These are phyloP conservation scores for Himalopsyche anomala DNA, from an alignment of 2,888 invertebrate genomes.

Conservation along the genomic window DNA sequence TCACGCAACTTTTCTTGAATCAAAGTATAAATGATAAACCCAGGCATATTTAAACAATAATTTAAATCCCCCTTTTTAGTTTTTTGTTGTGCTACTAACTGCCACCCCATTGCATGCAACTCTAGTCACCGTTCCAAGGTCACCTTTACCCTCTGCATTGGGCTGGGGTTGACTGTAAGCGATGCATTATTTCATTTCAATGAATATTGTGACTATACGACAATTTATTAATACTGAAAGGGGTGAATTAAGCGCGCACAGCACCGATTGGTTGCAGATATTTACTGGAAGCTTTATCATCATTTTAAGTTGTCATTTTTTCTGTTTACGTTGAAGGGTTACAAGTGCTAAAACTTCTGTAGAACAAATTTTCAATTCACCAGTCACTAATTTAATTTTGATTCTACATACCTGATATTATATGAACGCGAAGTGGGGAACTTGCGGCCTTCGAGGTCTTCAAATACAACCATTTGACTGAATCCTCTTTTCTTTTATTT, in stretches of 20 bases:
- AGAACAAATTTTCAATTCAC: too few species aligned
- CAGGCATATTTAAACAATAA: not conserved
- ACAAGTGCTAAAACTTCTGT: too few species aligned
- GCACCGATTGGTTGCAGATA: not conserved
- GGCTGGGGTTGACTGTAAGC: not conserved
- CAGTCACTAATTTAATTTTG: too few species aligned
- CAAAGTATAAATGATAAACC: not conserved
- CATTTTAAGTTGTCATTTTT: too few species aligned
- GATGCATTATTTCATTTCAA: slow-evolving; percentile 36
- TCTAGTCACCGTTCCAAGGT: slow-evolving; percentile 21
- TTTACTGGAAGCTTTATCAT: too few species aligned
- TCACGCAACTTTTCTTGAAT: too few species aligned
- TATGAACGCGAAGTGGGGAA: too few species aligned
- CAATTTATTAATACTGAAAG: not conserved
- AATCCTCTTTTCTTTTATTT: too few species aligned
- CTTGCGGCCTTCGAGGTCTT: too few species aligned
- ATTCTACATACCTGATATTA: too few species aligned
- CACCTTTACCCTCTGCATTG: not conserved
- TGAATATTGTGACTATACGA: not conserved
- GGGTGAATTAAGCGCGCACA: not conserved
- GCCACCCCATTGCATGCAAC: not conserved
- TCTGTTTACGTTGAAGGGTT: too few species aligned
- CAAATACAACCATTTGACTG: too few species aligned
- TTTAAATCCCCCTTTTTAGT: not conserved
- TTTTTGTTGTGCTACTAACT: not conserved